Percentiles rank a stretch among this genome's conserved stretches.
Evolutionary conservation across 2,797 vertebrate genomes (phyloP).

Genomic region (Netta rufina): DNA sequence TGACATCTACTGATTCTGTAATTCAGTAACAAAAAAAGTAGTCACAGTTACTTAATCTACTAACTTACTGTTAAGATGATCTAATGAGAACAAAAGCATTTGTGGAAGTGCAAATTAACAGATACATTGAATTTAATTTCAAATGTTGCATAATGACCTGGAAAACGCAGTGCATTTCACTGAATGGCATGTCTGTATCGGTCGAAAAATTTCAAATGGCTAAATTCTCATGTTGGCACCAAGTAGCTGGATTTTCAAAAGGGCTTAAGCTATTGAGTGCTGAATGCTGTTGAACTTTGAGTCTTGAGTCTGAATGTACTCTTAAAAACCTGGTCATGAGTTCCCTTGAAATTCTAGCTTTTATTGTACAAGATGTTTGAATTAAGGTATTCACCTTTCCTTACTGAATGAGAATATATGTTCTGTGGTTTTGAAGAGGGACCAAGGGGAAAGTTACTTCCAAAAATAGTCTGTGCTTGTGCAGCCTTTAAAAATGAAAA

Average conservation of each 20-base stretch:
- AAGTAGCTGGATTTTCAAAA: slow-evolving; percentile 8
- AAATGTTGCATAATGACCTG: not conserved
- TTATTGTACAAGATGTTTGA: slow-evolving; percentile 13
- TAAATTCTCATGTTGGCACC: not conserved
- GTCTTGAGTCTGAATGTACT: not conserved
- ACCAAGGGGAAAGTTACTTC: not conserved
- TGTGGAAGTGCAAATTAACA: not conserved
- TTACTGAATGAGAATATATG: slow-evolving; percentile 18
- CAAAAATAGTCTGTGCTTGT: slow-evolving; percentile 31
- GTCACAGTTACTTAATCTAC: not conserved
- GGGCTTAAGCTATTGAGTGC: not conserved
- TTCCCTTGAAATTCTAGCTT: not conserved
- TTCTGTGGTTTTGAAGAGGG: slow-evolving; percentile 33
- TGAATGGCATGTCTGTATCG: not conserved
- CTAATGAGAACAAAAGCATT: not conserved
- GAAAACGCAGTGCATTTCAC: not conserved
- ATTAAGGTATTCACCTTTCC: slow-evolving; percentile 28
- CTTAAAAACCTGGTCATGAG: not conserved
- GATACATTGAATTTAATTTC: not conserved
- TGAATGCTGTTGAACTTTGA: not conserved
- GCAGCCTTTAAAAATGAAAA: slow-evolving; percentile 54
- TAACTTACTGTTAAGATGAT: not conserved
- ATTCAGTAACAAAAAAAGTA: not conserved
- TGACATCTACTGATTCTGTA: not conserved
- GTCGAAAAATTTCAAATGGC: not conserved